Evolutionary conservation across 2,797 vertebrate species (phyloP), one percentile per base, ranked within the genome.

Genomic region (Falco columbarius): DNA sequence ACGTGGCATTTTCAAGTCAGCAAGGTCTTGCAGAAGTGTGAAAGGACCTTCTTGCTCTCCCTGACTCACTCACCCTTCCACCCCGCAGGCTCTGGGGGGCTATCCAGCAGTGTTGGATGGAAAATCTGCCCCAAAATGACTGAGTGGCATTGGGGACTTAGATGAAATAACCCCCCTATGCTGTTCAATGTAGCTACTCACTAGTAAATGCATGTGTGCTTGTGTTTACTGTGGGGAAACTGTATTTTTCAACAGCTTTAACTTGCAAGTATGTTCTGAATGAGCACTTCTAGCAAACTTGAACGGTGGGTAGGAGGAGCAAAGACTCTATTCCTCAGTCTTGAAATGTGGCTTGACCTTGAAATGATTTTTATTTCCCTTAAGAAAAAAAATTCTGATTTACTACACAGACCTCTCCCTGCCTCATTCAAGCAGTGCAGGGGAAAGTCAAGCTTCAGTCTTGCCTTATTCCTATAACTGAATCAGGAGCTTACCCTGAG

Each of bases 11-110:
- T 94, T 75, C 46, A 29, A 94, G 95, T n/a, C 93, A 23, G 81
- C 62, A 10, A 82, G 94, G 96, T 67, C 95, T 94, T 55, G 95
- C 40, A 79, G 90, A 88, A 92, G 94, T 90, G 92, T 79, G 89
- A 70, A 94, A 92, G 84, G 83, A 82, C 68, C 44, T 81, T 56
- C n/a, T 19, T 54, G 91, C 52, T 91, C 79, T 18, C 61, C 34
- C 36, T 59, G 82, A 4, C 81, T 77, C 75, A 9, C 87, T 61
- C 3, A 10, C 61, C 65, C 91, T 82, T n/a, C 71, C 34, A 65
- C 54, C 63, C 71, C 0, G 0, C 0, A 1, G 81, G 63, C 32
- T 76, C 83, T 14, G 29, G 14, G 71, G 83, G 68, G 72, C 22
- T 81, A 62, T 4, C 6, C n/a, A 20, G 71, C 46, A 38, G 38